Conservation (phyloP, 2,797 vertebrate species). For the Rachycentron canadum region DNA sequence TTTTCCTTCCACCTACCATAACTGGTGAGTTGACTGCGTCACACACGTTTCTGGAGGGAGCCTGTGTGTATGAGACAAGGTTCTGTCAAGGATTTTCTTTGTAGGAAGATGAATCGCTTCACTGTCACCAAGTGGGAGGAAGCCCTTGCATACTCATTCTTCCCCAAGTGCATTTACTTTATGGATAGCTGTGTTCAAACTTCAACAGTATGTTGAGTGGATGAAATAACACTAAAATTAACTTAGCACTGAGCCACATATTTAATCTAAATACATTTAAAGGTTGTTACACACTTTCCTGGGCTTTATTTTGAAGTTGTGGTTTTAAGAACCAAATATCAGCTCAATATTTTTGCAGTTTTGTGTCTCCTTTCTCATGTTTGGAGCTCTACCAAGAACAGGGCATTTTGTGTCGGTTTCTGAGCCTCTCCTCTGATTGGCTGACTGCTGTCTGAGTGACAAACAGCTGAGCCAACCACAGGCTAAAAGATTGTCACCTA, state of each 20-base stretch:
- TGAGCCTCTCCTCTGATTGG: no score
- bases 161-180: conserved; percentile 16
- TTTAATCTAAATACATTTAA: neutral
- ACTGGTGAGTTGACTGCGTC: conserved; percentile 12
- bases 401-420: no score
- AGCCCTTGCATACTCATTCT: conserved; percentile 5
- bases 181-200: neutral
- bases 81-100: conserved; percentile 59
- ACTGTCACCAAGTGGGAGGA: conserved; percentile 32
- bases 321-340: no score
- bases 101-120: conserved; percentile 47
- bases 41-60: neutral
- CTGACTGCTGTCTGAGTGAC: no score
- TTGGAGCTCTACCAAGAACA: no score
- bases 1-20: conserved; percentile 21
- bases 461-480: no score
- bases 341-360: no score
- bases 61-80: conserved; percentile 1
- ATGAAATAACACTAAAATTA: neutral
- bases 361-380: no score
- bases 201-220: conserved; percentile 1
- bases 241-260: neutral
- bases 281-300: no score
- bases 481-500: no score
- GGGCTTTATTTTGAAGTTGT: no score